Conservation (phyloP, 2,888 invertebrate genomes). For the Carterocephalus palaemon region DNA sequence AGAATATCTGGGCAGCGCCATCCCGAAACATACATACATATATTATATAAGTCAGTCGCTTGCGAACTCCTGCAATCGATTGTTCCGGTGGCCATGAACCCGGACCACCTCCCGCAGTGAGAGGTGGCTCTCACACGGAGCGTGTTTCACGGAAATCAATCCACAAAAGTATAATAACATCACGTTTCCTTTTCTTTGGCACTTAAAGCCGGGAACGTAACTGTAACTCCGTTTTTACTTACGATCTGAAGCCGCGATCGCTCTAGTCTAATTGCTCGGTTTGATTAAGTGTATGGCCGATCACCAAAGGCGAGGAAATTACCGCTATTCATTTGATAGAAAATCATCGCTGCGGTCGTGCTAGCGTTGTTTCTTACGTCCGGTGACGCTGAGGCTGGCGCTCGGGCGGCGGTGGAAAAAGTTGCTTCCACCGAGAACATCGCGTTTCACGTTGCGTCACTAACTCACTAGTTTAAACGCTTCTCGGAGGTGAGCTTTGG, state of each 20-base stretch:
- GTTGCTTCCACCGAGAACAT: conserved; percentile 53
- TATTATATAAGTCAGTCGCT: too few species aligned
- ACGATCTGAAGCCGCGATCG: conserved; percentile 20
- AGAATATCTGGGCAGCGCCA: too few species aligned
- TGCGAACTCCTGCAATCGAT: conserved; percentile 61
- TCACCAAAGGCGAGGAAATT: conserved; percentile 37
- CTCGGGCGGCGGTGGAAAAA: conserved; percentile 65
- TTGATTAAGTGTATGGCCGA: conserved; percentile 28
- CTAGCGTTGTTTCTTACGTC: conserved; percentile 39
- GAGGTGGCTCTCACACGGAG: conserved; percentile 40
- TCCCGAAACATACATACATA: conserved; percentile 7
- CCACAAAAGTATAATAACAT: conserved; percentile 39
- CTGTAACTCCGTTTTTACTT: conserved; percentile 28
- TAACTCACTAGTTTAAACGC: conserved; percentile 22
- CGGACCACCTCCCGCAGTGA: conserved; percentile 49
- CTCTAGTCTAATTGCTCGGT: conserved; percentile 28
- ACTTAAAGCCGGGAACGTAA: conserved; percentile 24
- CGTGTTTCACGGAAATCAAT: conserved; percentile 47
- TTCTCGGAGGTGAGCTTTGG: conserved; percentile 39
- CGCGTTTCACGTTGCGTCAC: conserved; percentile 66
- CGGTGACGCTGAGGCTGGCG: too few species aligned
- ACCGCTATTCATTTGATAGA: conserved; percentile 61
- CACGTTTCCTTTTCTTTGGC: conserved; percentile 34
- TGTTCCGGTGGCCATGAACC: conserved; percentile 69
- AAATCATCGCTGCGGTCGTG: conserved; percentile 43